A percentile compares a stretch with the other conserved stretches of the same genome.
These are phyloP conservation scores for Cordylochernes scorpioides DNA, from an alignment of 2,888 invertebrate genomes.

Conservation along the genomic window DNA sequence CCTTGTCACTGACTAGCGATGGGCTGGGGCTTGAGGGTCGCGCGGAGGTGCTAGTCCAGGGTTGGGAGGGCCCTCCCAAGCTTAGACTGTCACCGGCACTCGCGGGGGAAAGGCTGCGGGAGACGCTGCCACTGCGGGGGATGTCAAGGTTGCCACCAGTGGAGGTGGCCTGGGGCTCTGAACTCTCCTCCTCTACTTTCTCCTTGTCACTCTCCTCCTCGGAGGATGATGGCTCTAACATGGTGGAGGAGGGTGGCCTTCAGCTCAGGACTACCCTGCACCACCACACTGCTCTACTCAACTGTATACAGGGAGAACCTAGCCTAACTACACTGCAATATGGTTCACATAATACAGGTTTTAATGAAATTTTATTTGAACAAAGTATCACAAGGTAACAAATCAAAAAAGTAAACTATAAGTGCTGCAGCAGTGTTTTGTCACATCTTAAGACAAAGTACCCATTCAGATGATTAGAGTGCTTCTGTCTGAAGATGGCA, in stretches of 20 bases:
- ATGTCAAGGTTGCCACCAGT: constrained; percentile 13
- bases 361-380: too few species aligned
- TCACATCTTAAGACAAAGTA: too few species aligned
- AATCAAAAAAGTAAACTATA: too few species aligned
- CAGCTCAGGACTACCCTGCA: too few species aligned
- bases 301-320: too few species aligned
- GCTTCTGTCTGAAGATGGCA: too few species aligned
- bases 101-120: constrained; percentile 13
- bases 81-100: constrained; percentile 14
- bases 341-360: too few species aligned
- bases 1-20: constrained; percentile 18
- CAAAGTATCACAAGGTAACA: too few species aligned
- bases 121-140: constrained; percentile 11
- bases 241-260: constrained; percentile 15
- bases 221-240: constrained; percentile 27
- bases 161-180: constrained; percentile 14
- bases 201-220: constrained; percentile 26
- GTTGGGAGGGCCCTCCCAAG: constrained; percentile 14
- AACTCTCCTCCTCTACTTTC: constrained; percentile 20
- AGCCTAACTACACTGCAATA: too few species aligned
- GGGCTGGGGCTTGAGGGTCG: constrained; percentile 23
- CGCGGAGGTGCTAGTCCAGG: constrained; percentile 19
- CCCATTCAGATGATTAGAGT: too few species aligned
- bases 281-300: too few species aligned
- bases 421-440: too few species aligned